Base-by-base conservation (phyloP, 2,113 vertebrate genomes). In the Anolis sagrei region DNA sequence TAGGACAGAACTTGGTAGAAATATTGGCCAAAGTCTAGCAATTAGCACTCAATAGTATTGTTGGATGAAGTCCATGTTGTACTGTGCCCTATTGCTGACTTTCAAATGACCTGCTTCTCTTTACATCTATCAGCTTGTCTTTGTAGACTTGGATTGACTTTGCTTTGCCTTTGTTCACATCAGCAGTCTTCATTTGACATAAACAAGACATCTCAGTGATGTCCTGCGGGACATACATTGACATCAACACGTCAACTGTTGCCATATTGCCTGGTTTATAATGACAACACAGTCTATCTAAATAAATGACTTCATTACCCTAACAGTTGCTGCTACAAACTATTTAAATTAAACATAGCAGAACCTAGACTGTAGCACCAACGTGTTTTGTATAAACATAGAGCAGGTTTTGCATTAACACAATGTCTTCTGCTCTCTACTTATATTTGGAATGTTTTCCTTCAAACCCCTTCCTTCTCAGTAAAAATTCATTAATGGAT, bases 141-240 rank as follows among this genome's bases (percentile, higher is more conserved):
- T 83, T 79, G 66, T 66, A 49, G 51, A 79, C 39, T 49, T 79
- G 32, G 51, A 36, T 54, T 81, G 70, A 81, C 70, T 83, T 87
- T 79, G 68, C 11, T 87, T 79, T 79, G 68, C 69, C 81, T 83
- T 87, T 83, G 54, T 54, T 83, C 76, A 78, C 44, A 66, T 83
- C 54, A 64, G 48, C 27, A 83, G 77, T 23, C 68, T 83, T 79
- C 51, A 64, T 87, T 62, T 83, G 81, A 78, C 81, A 51, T 78
- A 77, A 51, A 66, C 66, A 78, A 83, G 80, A 79, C 39, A 77
- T 79, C 68, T 79, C 76, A 64, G 58, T 73, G 68, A 39, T 73
- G 39, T 73, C 81, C 27, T 36, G 25, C n/a, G 48, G 81, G 81
- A 87, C 66, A 39, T 39, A 62, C 39, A 54, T 87, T 73, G 86